Percentiles rank a stretch among this genome's conserved stretches.
phyloP scores from a whole-genome alignment of 1,140 invertebrate genomes.

The Protaetia brevitarsis region DNA sequence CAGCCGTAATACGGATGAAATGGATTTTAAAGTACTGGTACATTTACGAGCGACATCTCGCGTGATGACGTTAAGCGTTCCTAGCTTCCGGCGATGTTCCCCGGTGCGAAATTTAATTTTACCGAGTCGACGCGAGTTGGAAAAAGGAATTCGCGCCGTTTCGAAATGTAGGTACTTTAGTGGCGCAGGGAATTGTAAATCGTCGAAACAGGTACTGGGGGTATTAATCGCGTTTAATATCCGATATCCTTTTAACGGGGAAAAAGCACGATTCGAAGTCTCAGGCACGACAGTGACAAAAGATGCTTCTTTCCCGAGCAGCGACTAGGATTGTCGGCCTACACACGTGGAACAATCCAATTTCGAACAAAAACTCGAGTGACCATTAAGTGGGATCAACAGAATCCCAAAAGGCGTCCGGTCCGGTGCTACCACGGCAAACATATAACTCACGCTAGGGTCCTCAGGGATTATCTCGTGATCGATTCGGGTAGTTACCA shows the following conservation, averaged over 20 bases:
- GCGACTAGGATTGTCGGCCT: no score
- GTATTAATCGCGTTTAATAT: no score
- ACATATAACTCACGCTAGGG: slow-evolving; percentile 39
- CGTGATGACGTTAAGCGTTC: not conserved
- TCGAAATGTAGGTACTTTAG: no score
- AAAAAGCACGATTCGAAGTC: no score
- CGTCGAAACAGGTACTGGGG: no score
- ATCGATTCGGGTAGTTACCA: slow-evolving; percentile 34
- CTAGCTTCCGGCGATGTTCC: not conserved
- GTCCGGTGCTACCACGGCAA: slow-evolving; percentile 31
- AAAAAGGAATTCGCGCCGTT: no score
- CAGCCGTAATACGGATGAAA: not conserved
- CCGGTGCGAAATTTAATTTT: not conserved
- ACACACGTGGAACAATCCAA: slow-evolving; percentile 32
- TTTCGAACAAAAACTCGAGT: slow-evolving; percentile 35
- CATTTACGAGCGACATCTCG: not conserved
- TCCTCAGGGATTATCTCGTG: slow-evolving; percentile 34
- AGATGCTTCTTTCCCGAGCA: no score
- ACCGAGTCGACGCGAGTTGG: no score
- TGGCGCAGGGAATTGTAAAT: no score
- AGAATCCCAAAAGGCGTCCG: slow-evolving; percentile 33
- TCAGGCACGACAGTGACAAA: no score
- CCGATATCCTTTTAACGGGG: no score
- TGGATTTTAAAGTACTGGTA: slow-evolving; percentile 14
- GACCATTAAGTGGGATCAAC: slow-evolving; percentile 37